phyloP scores from a whole-genome alignment of 1,140 invertebrate genomes.

The Planococcus citri region DNA sequence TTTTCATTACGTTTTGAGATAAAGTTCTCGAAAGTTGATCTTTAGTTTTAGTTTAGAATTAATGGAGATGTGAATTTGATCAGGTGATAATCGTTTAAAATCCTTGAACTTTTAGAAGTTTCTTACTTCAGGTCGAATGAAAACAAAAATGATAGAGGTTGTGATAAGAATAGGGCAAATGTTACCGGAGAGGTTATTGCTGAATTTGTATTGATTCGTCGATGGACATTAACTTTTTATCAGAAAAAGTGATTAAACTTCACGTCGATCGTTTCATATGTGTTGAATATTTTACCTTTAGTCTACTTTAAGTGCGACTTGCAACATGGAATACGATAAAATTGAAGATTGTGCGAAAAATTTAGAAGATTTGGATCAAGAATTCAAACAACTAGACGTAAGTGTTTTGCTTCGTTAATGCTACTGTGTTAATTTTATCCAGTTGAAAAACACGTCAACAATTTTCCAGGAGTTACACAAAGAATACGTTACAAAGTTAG shows the following conservation, averaged over 20 bases:
- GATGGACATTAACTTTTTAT: no score
- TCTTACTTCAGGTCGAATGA: no score
- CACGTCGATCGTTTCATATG: background rate
- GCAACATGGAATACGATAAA: background rate
- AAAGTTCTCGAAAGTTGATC: no score
- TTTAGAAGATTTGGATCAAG: background rate
- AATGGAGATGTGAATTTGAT: background rate
- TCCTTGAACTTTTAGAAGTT: conserved; percentile 7
- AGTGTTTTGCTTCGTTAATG: background rate
- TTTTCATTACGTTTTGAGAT: no score
- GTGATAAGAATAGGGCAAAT: conserved; percentile 3
- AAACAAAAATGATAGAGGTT: conserved; percentile 15
- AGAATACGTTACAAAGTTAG: conserved; percentile 68
- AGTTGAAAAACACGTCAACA: conserved; percentile 25
- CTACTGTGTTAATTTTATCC: background rate
- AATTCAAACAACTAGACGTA: background rate
- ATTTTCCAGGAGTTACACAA: conserved; percentile 57
- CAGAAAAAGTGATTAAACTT: no score
- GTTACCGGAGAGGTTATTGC: conserved; percentile 11
- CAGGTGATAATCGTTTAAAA: background rate
- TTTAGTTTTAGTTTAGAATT: no score
- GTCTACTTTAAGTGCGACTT: background rate
- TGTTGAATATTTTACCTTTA: background rate
- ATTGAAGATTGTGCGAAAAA: background rate
- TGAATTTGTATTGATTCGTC: background rate